Evolutionary conservation across 2,797 vertebrate species (phyloP).

Genomic region (Hippopotamyrus pictus): DNA sequence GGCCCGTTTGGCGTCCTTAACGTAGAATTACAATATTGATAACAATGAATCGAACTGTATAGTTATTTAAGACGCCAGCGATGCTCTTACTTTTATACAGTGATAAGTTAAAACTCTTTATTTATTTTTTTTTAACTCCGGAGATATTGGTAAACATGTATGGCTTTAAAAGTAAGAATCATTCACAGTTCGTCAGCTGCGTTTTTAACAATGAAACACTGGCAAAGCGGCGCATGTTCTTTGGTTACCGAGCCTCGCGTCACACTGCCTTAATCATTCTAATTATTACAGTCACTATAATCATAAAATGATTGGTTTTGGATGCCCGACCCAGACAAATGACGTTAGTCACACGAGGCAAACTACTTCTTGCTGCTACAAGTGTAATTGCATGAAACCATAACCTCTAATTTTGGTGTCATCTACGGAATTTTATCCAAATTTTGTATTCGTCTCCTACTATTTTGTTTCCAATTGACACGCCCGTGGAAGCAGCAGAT

Average conservation of each 20-base stretch:
- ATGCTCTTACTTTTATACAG: background rate
- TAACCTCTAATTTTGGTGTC: background rate
- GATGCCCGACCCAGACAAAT: background rate
- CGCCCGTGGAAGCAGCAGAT: background rate
- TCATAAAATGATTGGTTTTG: background rate
- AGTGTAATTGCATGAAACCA: background rate
- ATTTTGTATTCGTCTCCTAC: background rate
- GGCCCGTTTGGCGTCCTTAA: background rate
- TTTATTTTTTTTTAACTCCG: background rate
- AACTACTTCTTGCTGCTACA: background rate
- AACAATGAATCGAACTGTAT: background rate
- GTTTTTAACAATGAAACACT: conserved; percentile 12
- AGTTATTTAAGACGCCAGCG: background rate
- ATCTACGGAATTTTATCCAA: background rate
- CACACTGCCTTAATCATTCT: background rate
- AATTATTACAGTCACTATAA: background rate
- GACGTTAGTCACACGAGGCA: background rate
- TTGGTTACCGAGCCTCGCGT: background rate
- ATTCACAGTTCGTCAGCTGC: background rate
- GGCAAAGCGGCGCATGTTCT: conserved; percentile 4
- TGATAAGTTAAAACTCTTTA: background rate
- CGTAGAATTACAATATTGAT: background rate
- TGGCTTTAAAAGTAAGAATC: background rate
- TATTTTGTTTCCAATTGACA: background rate
- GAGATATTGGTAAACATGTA: background rate